Conservation (phyloP, 2,797 vertebrate species). For the Antennarius maculatus region DNA sequence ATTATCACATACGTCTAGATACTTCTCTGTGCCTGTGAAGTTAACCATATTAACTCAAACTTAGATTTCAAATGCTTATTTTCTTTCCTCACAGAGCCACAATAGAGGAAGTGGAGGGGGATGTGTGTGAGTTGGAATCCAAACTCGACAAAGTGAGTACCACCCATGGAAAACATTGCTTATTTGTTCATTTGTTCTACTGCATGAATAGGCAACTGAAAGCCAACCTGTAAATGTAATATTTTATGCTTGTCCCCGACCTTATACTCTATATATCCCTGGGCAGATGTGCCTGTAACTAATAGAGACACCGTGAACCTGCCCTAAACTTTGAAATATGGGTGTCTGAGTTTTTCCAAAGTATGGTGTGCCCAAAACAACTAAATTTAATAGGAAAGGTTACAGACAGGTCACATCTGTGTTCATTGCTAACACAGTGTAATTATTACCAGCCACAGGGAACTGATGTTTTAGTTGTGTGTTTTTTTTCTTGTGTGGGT, state of each 20-base stretch:
- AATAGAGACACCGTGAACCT: constrained; percentile 14
- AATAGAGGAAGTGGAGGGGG: constrained; percentile 97
- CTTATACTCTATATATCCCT: constrained; percentile 2
- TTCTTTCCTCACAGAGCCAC: constrained; percentile 85
- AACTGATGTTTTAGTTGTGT: not conserved
- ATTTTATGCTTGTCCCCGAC: constrained; percentile 26
- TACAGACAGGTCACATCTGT: not conserved
- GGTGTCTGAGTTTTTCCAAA: not conserved
- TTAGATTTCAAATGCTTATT: constrained; percentile 28
- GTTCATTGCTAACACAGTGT: not conserved
- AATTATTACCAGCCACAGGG: not conserved
- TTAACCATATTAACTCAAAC: constrained; percentile 5
- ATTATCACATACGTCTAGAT: not conserved
- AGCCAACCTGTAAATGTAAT: constrained; percentile 31
- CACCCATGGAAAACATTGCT: constrained; percentile 66
- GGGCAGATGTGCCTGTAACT: not conserved
- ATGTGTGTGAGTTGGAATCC: constrained; percentile 95
- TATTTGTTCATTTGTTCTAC: constrained; percentile 60
- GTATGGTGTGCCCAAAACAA: not conserved
- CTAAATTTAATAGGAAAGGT: not conserved
- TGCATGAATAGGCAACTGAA: constrained; percentile 21
- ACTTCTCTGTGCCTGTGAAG: not conserved
- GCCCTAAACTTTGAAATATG: constrained; percentile 1
- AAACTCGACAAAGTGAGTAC: constrained; percentile 97
- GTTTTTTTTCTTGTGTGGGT: not conserved